Evolutionary conservation across 2,888 invertebrate genomes (phyloP), one percentile per base, ranked within the genome.

Genomic region (Erebia ligea): DNA sequence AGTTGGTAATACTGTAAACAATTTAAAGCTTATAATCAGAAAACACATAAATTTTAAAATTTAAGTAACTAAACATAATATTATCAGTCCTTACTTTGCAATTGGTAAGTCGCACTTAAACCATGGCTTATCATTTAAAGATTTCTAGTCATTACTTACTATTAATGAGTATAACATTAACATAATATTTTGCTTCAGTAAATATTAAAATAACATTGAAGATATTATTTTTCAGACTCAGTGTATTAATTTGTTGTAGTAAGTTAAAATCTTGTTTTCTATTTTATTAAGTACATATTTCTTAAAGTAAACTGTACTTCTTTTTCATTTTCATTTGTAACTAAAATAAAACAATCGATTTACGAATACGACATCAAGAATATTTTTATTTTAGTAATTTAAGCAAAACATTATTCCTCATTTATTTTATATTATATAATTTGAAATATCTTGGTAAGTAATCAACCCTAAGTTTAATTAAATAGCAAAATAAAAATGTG

Each of bases 1-100:
- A 92, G 85, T 91, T 73, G 75, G 75, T 80, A 92, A 93, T 93
- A 93, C 93, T 92, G 92, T 91, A 90, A 91, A 92, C 89, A 86
- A 81, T 85, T 92, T 92, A 92, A 78, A 77, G 77, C 77, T 74
- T 91, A 76, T 63, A 73, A 75, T 75, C 72, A 77, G 70, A 74
- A 72, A 75, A 73, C 64, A 75, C 69, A 84, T 78, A 83, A 8
- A 70, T 70, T 64, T 69, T 85, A 86, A 90, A 74, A 70, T 71
- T 69, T 64, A 74, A 72, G 69, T 74, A 71, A 70, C 64, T 69
- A 72, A 73, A 70, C 42, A 59, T 61, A 25, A 25, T 25, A 34
- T 34, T 34, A 70, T 74, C 74, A 72, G 72, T 72, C 72, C 56
- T 11, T 64, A 67, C 59, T 71, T 66, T 48, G 45, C 40, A 59